Conservation (phyloP, 2,888 invertebrate species). For the Drosophila merina region DNA sequence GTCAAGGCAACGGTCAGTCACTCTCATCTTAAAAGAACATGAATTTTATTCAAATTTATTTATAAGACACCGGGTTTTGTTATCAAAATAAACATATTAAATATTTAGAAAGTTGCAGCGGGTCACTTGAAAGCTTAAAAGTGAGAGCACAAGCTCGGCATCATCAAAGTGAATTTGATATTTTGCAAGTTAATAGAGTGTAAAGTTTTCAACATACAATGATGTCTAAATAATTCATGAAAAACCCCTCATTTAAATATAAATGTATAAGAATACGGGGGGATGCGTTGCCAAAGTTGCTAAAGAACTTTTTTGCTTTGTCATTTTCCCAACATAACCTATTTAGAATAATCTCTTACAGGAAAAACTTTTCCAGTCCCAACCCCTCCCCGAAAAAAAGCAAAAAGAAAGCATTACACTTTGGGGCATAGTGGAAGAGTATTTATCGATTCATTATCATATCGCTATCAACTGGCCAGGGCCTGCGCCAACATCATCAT, state of each 20-base stretch:
- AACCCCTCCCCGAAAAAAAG: not conserved
- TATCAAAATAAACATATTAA: not conserved
- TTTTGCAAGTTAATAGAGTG: conserved; percentile 25
- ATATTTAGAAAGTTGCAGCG: conserved; percentile 1
- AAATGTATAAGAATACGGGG: conserved; percentile 11
- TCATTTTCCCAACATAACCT: conserved; percentile 25
- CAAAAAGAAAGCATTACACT: not conserved
- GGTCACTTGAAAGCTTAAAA: not conserved
- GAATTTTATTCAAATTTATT: not conserved
- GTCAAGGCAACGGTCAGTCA: not conserved
- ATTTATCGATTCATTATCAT: conserved; percentile 43
- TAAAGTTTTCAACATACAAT: conserved; percentile 12
- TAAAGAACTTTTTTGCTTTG: conserved; percentile 27
- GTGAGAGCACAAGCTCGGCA: not conserved
- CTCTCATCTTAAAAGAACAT: not conserved
- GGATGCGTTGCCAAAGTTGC: conserved; percentile 14
- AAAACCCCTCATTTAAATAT: conserved; percentile 27
- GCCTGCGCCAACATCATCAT: conserved; percentile 13
- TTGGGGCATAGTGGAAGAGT: conserved; percentile 15
- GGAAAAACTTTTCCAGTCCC: conserved; percentile 10
- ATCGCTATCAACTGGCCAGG: conserved; percentile 29
- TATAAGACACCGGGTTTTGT: not conserved
- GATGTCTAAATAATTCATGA: conserved; percentile 37
- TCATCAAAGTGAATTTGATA: conserved; percentile 14
- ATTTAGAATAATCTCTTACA: conserved; percentile 23